These are phyloP conservation scores for Omphaloscelis lunosa DNA, from an alignment of 2,888 invertebrate species.

Conservation along the genomic window DNA sequence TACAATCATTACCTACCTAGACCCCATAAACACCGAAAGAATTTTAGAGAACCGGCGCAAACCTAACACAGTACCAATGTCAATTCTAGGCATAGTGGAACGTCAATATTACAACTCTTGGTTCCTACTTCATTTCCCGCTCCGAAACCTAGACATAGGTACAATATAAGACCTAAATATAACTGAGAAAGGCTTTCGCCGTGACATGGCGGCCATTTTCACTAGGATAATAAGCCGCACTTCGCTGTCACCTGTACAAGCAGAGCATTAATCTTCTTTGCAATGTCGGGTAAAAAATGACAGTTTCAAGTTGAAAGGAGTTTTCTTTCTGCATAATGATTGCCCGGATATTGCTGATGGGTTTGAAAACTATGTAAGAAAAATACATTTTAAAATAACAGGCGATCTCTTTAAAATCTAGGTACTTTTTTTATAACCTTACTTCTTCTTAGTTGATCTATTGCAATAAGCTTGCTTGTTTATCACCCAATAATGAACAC, in stretches of 20 bases:
- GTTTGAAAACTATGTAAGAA: conserved; percentile 33
- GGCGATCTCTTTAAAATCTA: background rate
- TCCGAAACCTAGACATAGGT: conserved; percentile 19
- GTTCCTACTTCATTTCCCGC: background rate
- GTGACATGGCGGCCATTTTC: conserved; percentile 55
- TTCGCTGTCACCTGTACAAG: conserved; percentile 55
- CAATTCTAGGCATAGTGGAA: background rate
- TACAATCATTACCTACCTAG: background rate
- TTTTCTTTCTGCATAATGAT: conserved; percentile 56
- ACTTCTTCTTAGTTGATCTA: no score
- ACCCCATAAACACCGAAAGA: no score
- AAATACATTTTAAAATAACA: background rate
- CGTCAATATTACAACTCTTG: background rate
- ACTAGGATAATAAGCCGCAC: conserved; percentile 57
- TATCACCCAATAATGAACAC: no score
- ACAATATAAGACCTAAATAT: conserved; percentile 42
- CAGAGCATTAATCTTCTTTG: conserved; percentile 62
- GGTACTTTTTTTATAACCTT: no score
- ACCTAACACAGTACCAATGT: background rate
- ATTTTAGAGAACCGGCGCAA: no score
- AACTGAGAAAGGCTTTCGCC: conserved; percentile 39
- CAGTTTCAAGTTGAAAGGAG: conserved; percentile 44
- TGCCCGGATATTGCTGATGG: conserved; percentile 35
- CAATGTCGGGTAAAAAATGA: conserved; percentile 51
- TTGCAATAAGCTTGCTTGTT: no score